These are phyloP conservation scores for Drosophila pectinifera DNA, from an alignment of 1,140 invertebrate genomes.

Conservation along the genomic window DNA sequence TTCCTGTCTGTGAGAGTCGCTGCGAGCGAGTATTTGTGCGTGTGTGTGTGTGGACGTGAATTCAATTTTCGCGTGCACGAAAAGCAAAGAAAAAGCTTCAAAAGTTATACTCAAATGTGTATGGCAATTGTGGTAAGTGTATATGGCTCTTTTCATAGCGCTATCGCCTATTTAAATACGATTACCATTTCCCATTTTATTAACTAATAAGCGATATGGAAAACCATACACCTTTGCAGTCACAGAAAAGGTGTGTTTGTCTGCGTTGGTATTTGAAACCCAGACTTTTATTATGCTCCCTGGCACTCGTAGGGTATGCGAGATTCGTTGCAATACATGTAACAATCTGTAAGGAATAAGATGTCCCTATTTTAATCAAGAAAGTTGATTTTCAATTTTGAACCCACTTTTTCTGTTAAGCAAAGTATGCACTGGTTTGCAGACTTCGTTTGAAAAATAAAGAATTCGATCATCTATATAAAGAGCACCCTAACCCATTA, in stretches of 20 bases:
- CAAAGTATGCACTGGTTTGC: too few relatives aligned
- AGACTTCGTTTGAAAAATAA: too few relatives aligned
- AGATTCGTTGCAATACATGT: neutral
- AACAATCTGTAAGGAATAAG: neutral
- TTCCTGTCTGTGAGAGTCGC: conserved; percentile 37
- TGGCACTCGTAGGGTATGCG: neutral
- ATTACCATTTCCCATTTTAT: neutral
- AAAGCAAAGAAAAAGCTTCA: conserved; percentile 70
- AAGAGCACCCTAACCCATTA: too few relatives aligned
- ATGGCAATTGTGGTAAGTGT: conserved; percentile 81
- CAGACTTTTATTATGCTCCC: conserved; percentile 3
- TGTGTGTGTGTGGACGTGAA: conserved; percentile 61
- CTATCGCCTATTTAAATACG: neutral
- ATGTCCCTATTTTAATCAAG: neutral
- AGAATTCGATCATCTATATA: too few relatives aligned
- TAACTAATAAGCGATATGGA: conserved; percentile 5
- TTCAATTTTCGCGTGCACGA: conserved; percentile 62
- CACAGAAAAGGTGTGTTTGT: conserved; percentile 4
- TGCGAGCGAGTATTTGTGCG: conserved; percentile 11
- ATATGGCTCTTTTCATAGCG: too few relatives aligned
- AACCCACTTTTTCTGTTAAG: too few relatives aligned
- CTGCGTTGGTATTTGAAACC: conserved; percentile 12
- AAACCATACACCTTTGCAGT: neutral
- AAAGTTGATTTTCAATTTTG: neutral
- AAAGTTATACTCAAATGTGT: conserved; percentile 82